Evolutionary conservation across 1,140 invertebrate genomes (phyloP).

Genomic region (Acromyrmex charruanus): DNA sequence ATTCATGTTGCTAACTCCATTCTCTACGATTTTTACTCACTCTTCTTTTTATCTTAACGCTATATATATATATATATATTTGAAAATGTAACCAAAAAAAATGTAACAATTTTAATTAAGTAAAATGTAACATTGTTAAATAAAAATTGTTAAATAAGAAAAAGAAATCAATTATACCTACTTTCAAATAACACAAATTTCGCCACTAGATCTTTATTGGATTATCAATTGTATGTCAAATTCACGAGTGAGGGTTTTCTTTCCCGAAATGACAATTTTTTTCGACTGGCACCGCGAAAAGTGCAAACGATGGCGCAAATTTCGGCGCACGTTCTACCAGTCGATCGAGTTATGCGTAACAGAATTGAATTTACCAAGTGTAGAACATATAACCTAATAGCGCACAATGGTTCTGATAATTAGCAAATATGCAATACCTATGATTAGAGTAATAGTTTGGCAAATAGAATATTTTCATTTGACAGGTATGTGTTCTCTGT

Average conservation of each 20-base stretch:
- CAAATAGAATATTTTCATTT: slow-evolving; percentile 78
- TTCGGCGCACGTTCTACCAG: background rate
- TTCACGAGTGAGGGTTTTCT: background rate
- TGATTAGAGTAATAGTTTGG: slow-evolving; percentile 76
- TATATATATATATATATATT: slow-evolving; percentile 10
- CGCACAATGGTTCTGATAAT: slow-evolving; percentile 59
- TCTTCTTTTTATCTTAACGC: slow-evolving; percentile 37
- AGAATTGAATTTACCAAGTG: slow-evolving; percentile 62
- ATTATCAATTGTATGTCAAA: background rate
- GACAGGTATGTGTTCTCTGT: slow-evolving; percentile 73
- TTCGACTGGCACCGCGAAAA: background rate
- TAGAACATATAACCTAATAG: slow-evolving; percentile 54
- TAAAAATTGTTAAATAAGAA: slow-evolving; percentile 53
- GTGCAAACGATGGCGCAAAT: slow-evolving; percentile 16
- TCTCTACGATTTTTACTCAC: slow-evolving; percentile 56
- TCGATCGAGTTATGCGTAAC: slow-evolving; percentile 26
- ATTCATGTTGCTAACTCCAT: slow-evolving; percentile 66
- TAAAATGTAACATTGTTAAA: slow-evolving; percentile 23
- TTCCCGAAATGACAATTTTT: background rate
- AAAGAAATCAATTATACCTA: slow-evolving; percentile 7
- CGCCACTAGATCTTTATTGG: background rate
- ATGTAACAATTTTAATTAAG: slow-evolving; percentile 56
- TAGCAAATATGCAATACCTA: slow-evolving; percentile 76
- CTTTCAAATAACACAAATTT: background rate
- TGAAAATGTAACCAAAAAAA: background rate